Evolutionary conservation across 2,888 invertebrate genomes (phyloP).

Genomic region (Hipparchia sbordonii): DNA sequence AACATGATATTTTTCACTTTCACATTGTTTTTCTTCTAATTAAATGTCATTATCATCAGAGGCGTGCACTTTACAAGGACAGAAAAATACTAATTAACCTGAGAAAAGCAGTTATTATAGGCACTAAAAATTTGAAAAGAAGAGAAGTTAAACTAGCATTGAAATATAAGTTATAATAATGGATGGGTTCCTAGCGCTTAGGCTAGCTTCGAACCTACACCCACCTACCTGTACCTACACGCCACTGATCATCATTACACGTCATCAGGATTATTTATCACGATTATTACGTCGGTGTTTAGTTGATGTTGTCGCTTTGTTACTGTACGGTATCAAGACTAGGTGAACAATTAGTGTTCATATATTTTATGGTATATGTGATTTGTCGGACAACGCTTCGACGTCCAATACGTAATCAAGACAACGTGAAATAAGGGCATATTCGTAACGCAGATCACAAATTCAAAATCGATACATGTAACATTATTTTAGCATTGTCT

Average conservation of each 20-base stretch:
- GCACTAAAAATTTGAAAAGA: too few species aligned
- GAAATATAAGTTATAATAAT: too few species aligned
- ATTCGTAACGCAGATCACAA: not conserved
- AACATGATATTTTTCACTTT: not conserved
- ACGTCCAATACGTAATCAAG: slow-evolving; percentile 53
- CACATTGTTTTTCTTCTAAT: slow-evolving; percentile 39
- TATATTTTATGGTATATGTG: slow-evolving; percentile 52
- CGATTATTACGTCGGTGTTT: slow-evolving; percentile 62
- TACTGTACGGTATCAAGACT: slow-evolving; percentile 63
- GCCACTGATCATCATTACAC: slow-evolving; percentile 45
- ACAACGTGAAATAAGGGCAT: slow-evolving; percentile 54
- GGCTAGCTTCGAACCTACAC: too few species aligned
- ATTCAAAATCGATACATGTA: not conserved
- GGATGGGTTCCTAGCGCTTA: too few species aligned
- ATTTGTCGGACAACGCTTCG: slow-evolving; percentile 50
- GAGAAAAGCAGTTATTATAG: too few species aligned
- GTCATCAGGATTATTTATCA: slow-evolving; percentile 46
- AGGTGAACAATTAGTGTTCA: slow-evolving; percentile 66
- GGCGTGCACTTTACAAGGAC: too few species aligned
- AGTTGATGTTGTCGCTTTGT: slow-evolving; percentile 79
- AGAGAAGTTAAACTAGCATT: too few species aligned
- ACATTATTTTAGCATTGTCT: too few species aligned
- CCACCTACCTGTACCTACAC: too few species aligned
- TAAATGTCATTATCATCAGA: slow-evolving; percentile 50
- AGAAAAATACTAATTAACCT: too few species aligned